Evolutionary conservation across 92 coral and sea anemone species (phyloP).

Genomic region (Pocillopora grandis): DNA sequence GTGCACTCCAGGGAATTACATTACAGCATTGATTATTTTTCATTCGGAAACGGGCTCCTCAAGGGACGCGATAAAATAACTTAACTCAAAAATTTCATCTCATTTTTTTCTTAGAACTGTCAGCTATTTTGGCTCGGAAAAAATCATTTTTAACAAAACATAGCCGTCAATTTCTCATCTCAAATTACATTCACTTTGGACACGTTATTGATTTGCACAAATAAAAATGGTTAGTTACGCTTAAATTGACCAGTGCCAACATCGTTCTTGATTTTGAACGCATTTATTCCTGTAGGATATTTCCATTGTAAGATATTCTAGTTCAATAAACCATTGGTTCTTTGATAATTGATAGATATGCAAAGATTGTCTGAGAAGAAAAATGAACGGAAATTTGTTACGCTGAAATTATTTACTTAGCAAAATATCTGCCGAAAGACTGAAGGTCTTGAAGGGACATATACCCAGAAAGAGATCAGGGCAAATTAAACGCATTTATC

Average conservation of each 20-base stretch:
- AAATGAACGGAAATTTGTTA: constrained; percentile 11
- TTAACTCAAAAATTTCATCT: not conserved
- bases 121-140: not conserved
- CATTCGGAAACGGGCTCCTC: not conserved
- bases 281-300: not conserved
- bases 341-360: not conserved
- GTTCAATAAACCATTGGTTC: not conserved
- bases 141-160: not conserved
- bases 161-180: not conserved
- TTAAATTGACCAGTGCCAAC: not conserved
- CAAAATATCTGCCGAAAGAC: not conserved
- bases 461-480: not conserved
- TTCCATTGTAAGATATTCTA: too few relatives aligned
- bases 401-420: not conserved
- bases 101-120: not conserved
- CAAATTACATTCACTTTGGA: not conserved
- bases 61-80: not conserved
- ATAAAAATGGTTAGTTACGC: not conserved
- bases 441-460: not conserved
- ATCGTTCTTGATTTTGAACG: not conserved
- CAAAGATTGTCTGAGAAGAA: not conserved
- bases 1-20: constrained; percentile 21
- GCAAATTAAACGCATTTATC: not conserved
- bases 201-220: not conserved
- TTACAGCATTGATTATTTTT: constrained; percentile 5